These are phyloP conservation scores for Plutella xylostella DNA, from an alignment of 2,888 invertebrate genomes.

Conservation along the genomic window DNA sequence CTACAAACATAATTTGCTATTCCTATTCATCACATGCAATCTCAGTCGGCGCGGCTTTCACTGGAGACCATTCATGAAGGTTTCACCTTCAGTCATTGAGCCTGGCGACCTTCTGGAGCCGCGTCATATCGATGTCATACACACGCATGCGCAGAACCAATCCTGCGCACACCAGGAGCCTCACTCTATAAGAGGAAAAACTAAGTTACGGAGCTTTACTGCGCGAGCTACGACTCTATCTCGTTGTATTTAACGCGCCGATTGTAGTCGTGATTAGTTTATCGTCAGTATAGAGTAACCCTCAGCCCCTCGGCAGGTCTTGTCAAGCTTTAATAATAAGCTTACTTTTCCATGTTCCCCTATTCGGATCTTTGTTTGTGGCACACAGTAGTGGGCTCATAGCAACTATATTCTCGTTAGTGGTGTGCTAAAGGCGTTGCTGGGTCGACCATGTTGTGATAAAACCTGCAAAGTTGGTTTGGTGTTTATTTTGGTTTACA, in stretches of 20 bases:
- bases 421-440: neutral
- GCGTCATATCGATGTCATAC: conserved; percentile 54
- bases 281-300: too few relatives aligned
- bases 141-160: conserved; percentile 48
- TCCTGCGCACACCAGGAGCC: too few relatives aligned
- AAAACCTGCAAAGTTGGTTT: neutral
- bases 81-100: conserved; percentile 52
- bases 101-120: conserved; percentile 32
- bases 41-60: neutral
- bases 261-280: too few relatives aligned
- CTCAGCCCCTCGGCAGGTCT: too few relatives aligned
- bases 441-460: neutral
- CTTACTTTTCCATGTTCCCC: conserved; percentile 28
- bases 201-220: too few relatives aligned
- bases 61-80: conserved; percentile 43
- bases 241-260: too few relatives aligned
- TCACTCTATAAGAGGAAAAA: too few relatives aligned
- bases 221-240: too few relatives aligned
- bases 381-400: too few relatives aligned
- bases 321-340: conserved; percentile 48
- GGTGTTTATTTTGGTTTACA: neutral
- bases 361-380: too few relatives aligned
- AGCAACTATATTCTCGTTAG: neutral
- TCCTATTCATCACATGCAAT: neutral
- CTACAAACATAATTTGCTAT: too few relatives aligned